Evolutionary conservation across 2,888 invertebrate species (phyloP), one percentile per base, ranked within the genome.

Genomic region (Gibbula magus): DNA sequence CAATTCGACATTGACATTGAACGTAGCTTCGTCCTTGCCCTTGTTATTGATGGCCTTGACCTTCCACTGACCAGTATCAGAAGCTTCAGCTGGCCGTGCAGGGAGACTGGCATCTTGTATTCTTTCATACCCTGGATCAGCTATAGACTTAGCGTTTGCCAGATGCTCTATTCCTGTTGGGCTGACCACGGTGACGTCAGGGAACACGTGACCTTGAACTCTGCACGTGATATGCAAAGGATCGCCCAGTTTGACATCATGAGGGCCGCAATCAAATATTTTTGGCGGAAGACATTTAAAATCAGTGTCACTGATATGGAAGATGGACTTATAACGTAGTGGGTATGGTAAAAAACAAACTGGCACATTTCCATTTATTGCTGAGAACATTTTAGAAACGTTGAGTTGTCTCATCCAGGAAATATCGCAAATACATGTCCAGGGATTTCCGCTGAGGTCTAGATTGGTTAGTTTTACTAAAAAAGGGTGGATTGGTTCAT

Each of bases 191-290:
- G 51, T 51, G 22, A 74, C 39, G 51, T 74, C 22, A 13, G 74
- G 74, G 25, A 74, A 74, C 25, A 51, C 51, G 29, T 74, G 51
- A 74, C 74, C 74, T 20, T 74, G 51, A 18, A 74, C 51, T 25
- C 22, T 20, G 29, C 74, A 74, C 3, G 74, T 22, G 51, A 74
- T 51, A 22, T 20, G 39, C 8, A 74, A 51, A 13, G 25, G 8
- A 22, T 74, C 25, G 20, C 74, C 51, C 4, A 51, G 51, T 22
- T 51, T 51, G 10, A 74, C 52, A 25, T 20, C 51, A 52, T 51
- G 51, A n/a, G 52, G 74, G 0, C 74, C 74, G 18, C 74, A 74
- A 7, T 74, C 7, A 22, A 25, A 16, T 7, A 74, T 74, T 74
- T 39, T 52, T 10, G 74, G 52, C 2, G 74, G 52, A 51, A 51